Percentiles rank a stretch among this genome's conserved stretches.
phyloP scores from a whole-genome alignment of 2,113 vertebrate species.

The Columba janthina region DNA sequence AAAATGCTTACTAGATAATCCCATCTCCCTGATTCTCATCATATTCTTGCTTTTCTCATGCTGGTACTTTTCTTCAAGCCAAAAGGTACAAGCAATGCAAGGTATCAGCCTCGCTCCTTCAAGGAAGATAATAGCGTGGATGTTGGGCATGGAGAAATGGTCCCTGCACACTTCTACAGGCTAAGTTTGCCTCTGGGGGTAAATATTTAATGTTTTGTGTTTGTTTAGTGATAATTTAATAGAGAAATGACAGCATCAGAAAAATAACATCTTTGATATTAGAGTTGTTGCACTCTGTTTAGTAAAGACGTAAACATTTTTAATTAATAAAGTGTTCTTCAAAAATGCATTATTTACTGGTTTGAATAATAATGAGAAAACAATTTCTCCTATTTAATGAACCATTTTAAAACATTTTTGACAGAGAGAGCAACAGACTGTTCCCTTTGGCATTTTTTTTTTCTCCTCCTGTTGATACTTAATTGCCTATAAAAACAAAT shows the following conservation, averaged over 20 bases:
- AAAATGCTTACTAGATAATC: neutral
- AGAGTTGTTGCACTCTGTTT: slow-evolving; percentile 10
- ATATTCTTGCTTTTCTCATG: neutral
- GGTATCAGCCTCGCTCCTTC: neutral
- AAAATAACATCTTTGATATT: slow-evolving; percentile 23
- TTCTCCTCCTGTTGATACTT: neutral
- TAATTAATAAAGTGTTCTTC: slow-evolving; percentile 75
- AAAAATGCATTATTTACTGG: slow-evolving; percentile 71
- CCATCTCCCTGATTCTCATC: neutral
- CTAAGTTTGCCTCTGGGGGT: neutral
- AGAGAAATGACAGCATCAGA: neutral
- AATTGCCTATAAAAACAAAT: neutral
- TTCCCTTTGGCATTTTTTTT: slow-evolving; percentile 26
- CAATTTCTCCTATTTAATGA: slow-evolving; percentile 71
- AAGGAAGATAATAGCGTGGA: neutral
- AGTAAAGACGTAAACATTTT: slow-evolving; percentile 66
- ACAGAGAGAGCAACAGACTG: slow-evolving; percentile 25
- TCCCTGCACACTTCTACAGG: neutral
- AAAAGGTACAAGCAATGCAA: neutral
- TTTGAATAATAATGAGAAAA: slow-evolving; percentile 65
- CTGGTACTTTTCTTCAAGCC: neutral
- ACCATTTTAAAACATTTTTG: slow-evolving; percentile 58
- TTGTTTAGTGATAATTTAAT: slow-evolving; percentile 41
- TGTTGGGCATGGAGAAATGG: neutral
- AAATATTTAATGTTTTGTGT: slow-evolving; percentile 43